These are phyloP conservation scores for Nudaria mundana DNA, from an alignment of 2,888 invertebrate species.

Conservation along the genomic window DNA sequence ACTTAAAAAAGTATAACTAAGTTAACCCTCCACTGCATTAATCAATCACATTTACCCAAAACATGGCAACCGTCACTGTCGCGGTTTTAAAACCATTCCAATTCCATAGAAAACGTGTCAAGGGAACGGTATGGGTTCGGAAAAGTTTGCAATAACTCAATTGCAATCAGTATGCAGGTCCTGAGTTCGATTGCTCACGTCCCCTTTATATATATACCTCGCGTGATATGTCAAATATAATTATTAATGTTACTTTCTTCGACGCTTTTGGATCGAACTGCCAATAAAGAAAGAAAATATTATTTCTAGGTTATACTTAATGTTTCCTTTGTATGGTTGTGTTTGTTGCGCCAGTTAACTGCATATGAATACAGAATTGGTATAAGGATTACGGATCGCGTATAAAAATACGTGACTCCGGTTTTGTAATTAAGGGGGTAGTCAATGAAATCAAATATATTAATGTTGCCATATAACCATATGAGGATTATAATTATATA, in stretches of 20 bases:
- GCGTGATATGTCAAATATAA: slow-evolving; percentile 55
- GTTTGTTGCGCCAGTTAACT: slow-evolving; percentile 28
- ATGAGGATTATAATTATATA: slow-evolving; percentile 7
- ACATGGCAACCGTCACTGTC: slow-evolving; percentile 12
- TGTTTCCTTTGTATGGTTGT: slow-evolving; percentile 17
- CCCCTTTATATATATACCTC: slow-evolving; percentile 61
- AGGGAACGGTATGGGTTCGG: slow-evolving; percentile 36
- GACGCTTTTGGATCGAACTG: slow-evolving; percentile 54
- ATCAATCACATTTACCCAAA: slow-evolving; percentile 21
- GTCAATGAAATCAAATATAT: slow-evolving; percentile 28
- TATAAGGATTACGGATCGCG: slow-evolving; percentile 30
- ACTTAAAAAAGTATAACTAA: slow-evolving; percentile 25
- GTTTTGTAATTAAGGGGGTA: slow-evolving; percentile 36
- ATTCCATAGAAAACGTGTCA: slow-evolving; percentile 40
- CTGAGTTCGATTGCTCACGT: slow-evolving; percentile 58
- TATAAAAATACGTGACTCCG: slow-evolving; percentile 28
- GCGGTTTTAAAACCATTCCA: slow-evolving; percentile 31
- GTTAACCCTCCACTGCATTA: slow-evolving; percentile 22
- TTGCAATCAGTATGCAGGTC: slow-evolving; percentile 62
- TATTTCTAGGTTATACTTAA: slow-evolving; percentile 29
- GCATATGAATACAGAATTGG: slow-evolving; percentile 31
- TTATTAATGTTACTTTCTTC: slow-evolving; percentile 68
- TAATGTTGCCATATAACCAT: slow-evolving; percentile 30
- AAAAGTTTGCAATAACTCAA: slow-evolving; percentile 46
- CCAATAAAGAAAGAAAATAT: slow-evolving; percentile 48